phyloP scores from a whole-genome alignment of 2,888 invertebrate species.

The Agrenia bidenticulata region DNA sequence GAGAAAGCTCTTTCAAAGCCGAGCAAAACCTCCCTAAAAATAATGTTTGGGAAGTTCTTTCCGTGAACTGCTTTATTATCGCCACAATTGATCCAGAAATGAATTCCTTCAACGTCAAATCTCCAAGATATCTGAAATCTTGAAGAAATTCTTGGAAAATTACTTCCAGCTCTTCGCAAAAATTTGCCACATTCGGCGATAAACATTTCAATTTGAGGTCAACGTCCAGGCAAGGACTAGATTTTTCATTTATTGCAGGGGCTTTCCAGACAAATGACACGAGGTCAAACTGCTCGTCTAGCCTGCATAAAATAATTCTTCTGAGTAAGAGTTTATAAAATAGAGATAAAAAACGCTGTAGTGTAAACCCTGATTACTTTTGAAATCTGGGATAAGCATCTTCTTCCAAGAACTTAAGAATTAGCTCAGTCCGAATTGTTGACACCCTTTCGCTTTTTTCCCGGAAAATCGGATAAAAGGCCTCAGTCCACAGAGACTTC shows the following conservation, averaged over 20 bases:
- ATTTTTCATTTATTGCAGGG: constrained; percentile 18
- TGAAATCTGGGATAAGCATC: constrained; percentile 41
- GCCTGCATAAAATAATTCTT: constrained; percentile 20
- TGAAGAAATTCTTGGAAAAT: constrained; percentile 32
- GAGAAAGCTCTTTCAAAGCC: constrained; percentile 42
- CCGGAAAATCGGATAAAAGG: constrained; percentile 44
- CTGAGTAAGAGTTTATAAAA: neutral
- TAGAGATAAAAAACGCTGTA: neutral
- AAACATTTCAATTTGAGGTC: constrained; percentile 48
- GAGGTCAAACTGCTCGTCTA: constrained; percentile 47
- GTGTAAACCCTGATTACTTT: too few species aligned
- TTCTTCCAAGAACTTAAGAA: constrained; percentile 34
- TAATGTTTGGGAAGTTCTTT: constrained; percentile 22
- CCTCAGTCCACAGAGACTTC: constrained; percentile 47
- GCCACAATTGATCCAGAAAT: constrained; percentile 37
- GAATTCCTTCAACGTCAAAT: constrained; percentile 41
- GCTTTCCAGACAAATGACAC: constrained; percentile 48
- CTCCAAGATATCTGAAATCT: constrained; percentile 43
- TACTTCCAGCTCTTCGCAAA: constrained; percentile 42
- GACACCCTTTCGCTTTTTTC: constrained; percentile 42
- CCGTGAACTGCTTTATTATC: constrained; percentile 33
- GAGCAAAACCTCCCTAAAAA: constrained; percentile 44
- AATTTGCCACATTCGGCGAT: constrained; percentile 44
- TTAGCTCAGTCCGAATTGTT: constrained; percentile 12
- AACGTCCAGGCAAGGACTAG: constrained; percentile 29